Evolutionary conservation across 92 coral and sea anemone species (phyloP).

Genomic region (Epizoanthus ramosus): DNA sequence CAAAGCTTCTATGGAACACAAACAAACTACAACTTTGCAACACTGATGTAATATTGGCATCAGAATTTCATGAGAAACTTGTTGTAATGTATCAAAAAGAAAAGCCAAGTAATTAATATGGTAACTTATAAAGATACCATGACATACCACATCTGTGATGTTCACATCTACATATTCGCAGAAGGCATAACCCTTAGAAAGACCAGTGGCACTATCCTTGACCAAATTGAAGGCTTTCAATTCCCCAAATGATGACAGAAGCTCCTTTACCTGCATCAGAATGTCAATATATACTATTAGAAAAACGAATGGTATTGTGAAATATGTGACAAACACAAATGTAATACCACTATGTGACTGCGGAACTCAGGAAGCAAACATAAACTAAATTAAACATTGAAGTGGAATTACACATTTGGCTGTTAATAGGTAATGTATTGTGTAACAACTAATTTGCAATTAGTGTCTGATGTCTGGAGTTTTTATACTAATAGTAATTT

Average conservation of each 20-base stretch:
- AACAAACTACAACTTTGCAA: no score
- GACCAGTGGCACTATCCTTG: slow-evolving; percentile 97
- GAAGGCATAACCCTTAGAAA: slow-evolving; percentile 97
- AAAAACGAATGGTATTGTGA: not conserved
- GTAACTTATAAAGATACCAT: not conserved
- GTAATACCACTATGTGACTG: not conserved
- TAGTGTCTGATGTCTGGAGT: no score
- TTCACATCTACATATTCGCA: slow-evolving; percentile 95
- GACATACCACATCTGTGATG: slow-evolving; percentile 92
- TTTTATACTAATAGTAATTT: no score
- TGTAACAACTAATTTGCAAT: no score
- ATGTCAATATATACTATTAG: not conserved
- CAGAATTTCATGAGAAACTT: no score
- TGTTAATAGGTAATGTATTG: no score
- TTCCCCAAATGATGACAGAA: slow-evolving; percentile 95
- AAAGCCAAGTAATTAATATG: not conserved
- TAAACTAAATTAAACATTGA: no score
- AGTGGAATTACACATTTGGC: no score
- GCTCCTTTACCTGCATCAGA: slow-evolving; percentile 81
- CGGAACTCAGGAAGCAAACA: no score
- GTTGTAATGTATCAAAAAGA: no score
- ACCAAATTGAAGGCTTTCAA: slow-evolving; percentile 95
- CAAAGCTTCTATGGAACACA: no score
- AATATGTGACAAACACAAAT: not conserved
- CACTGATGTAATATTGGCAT: no score